Evolutionary conservation across 2,888 invertebrate genomes (phyloP).

Genomic region (Nasonia oneida): DNA sequence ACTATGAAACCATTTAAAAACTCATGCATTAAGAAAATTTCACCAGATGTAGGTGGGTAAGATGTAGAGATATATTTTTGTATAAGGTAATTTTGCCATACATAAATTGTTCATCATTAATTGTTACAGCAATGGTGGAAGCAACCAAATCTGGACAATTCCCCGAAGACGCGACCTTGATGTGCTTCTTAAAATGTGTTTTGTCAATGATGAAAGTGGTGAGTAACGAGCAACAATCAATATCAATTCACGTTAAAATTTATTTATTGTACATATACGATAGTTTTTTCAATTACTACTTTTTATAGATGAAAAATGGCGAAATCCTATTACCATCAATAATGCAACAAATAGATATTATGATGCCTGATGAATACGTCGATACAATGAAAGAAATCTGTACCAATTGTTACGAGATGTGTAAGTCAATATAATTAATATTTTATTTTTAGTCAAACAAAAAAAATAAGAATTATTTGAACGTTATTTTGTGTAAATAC

Average conservation of each 20-base stretch:
- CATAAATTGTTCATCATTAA: not conserved
- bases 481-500: not conserved
- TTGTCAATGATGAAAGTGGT: conserved; percentile 81
- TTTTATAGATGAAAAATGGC: conserved; percentile 80
- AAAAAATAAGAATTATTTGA: not conserved
- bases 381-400: conserved; percentile 61
- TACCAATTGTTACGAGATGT: conserved; percentile 60
- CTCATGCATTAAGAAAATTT: conserved; percentile 84
- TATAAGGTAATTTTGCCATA: not conserved
- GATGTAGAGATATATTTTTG: not conserved
- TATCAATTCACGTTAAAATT: not conserved
- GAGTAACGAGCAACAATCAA: conserved; percentile 61
- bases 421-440: conserved; percentile 60
- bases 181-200: conserved; percentile 81
- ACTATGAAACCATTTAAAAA: conserved; percentile 84
- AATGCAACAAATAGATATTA: conserved; percentile 78
- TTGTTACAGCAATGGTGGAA: conserved; percentile 66
- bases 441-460: not conserved
- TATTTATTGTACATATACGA: too few species aligned
- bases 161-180: conserved; percentile 63
- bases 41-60: conserved; percentile 81
- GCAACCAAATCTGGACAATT: conserved; percentile 66
- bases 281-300: not conserved
- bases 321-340: conserved; percentile 80
- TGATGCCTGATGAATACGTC: conserved; percentile 66